Evolutionary conservation across 2,113 vertebrate species (phyloP), one percentile per base, ranked within the genome.

Genomic region (Hyperopisus bebe): DNA sequence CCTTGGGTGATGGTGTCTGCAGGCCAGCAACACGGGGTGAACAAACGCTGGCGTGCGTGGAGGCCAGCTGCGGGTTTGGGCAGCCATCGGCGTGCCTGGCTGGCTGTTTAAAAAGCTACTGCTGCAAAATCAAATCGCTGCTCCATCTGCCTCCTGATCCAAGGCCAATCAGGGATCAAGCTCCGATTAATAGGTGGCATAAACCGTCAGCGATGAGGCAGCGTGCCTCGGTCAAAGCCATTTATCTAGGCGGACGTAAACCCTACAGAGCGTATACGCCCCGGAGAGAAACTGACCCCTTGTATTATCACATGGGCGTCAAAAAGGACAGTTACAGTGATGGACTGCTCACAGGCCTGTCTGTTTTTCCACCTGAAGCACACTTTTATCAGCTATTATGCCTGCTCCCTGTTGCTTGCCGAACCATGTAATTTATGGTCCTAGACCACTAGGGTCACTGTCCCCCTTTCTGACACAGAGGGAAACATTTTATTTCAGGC

Each of bases 381-480:
- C 44, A 11, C 46, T 53, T 83, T 82, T 83, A 53, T 53, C 88
- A 27, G 66, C 3, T 46, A 80, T 89, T n/a, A 48, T 27, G 46
- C 15, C 8, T 77, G 5, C 11, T 42, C 21, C 70, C 74, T 13
- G 31, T 82, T 24, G 31, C 70, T 17, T 39, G 70, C 19, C 3
- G 21, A 55, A 82, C 44, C 44, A 39, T 82, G 88, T 83, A 77
- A 89, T 89, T 82, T 89, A 89, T 21, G 39, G 58, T 3, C 42
- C 62, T 47, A 11, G 21, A 21, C 13, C 13, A 5, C 31, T 62
- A 42, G 24, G 55, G 89, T 90, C 84, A 31, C 42, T 48, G 39
- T 46, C 66, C 24, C 48, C n/a, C 24, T 31, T 86, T 70, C 85
- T 51, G 84, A 77, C 66, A 51, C 44, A 86, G 84, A 1, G 39